These are phyloP conservation scores for Scaptomyza polygonia DNA, from an alignment of 2,888 invertebrate species.

Conservation along the genomic window DNA sequence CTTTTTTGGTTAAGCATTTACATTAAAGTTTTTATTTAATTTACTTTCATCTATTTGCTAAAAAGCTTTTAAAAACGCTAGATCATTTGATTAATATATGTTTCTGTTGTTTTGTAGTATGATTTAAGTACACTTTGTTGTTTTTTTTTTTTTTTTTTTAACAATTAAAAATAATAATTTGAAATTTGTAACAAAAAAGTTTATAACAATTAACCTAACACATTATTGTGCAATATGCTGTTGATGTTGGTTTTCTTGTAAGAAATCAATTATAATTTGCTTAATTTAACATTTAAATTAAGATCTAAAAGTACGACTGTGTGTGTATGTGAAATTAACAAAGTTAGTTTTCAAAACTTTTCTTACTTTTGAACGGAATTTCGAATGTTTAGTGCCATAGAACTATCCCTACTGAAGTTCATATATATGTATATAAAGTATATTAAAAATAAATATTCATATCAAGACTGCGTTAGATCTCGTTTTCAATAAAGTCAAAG, in stretches of 20 bases:
- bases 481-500: slow-evolving; percentile 1
- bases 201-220: slow-evolving; percentile 59
- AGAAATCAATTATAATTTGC: slow-evolving; percentile 26
- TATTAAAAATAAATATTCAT: slow-evolving; percentile 14
- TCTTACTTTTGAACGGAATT: slow-evolving; percentile 54
- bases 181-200: slow-evolving; percentile 48
- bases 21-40: slow-evolving; percentile 32
- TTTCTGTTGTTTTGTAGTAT: slow-evolving; percentile 17
- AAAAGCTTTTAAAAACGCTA: slow-evolving; percentile 47
- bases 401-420: slow-evolving; percentile 24
- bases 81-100: slow-evolving; percentile 38
- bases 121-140: slow-evolving; percentile 68
- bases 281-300: slow-evolving; percentile 18
- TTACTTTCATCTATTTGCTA: slow-evolving; percentile 42
- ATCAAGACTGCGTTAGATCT: background rate
- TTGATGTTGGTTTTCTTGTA: slow-evolving; percentile 14
- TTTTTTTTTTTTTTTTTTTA: slow-evolving; percentile 18
- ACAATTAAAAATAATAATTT: slow-evolving; percentile 32
- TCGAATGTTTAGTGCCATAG: slow-evolving; percentile 69
- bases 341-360: slow-evolving; percentile 14
- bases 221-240: slow-evolving; percentile 30
- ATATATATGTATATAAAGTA: slow-evolving; percentile 20
- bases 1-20: slow-evolving; percentile 2
- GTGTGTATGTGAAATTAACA: slow-evolving; percentile 22
- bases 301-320: slow-evolving; percentile 14